Evolutionary conservation across 2,888 invertebrate genomes (phyloP), one percentile per base, ranked within the genome.

Genomic region (Acrobasis consociella): DNA sequence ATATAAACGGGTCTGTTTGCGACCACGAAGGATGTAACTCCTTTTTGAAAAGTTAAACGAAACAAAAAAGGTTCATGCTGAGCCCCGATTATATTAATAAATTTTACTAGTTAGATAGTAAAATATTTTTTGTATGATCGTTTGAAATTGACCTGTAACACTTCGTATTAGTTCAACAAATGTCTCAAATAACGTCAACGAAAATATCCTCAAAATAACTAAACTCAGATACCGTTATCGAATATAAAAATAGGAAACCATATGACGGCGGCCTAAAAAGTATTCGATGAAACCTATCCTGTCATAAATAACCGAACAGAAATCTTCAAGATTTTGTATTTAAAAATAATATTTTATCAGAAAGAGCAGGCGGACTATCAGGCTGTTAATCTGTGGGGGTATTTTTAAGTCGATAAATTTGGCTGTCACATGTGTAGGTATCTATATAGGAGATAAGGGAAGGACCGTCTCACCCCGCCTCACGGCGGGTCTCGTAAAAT

Each of bases 341-440:
- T 71, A 78, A 83, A 86, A 83, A 86, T 82, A 83, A 83, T 85
- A 84, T 85, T 83, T 82, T 84, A 85, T 81, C 80, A 80, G 69
- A 65, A 63, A 70, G 70, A 72, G 74, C 77, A 80, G 80, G 78
- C 75, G 77, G 74, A 75, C 76, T 90, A 89, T 89, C 88, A 88
- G 80, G 79, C 82, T 82, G 75, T 85, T 90, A 88, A 90, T 90
- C 89, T 89, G 82, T 82, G 74, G 81, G 88, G 84, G 80, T 90
- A 87, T 89, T 90, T 90, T 89, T 86, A 85, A 87, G 89, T 83
- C 90, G 86, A 91, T 91, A 91, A 91, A 91, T 91, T 91, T 87
- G 86, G 85, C 80, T 90, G 91, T 89, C 91, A 87, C 88, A 90
- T 87, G 86, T 89, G 87, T 83, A 82, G 83, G 86, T 80, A 77